Evolutionary conservation across 1,140 invertebrate genomes (phyloP).

Genomic region (Orius laevigatus): DNA sequence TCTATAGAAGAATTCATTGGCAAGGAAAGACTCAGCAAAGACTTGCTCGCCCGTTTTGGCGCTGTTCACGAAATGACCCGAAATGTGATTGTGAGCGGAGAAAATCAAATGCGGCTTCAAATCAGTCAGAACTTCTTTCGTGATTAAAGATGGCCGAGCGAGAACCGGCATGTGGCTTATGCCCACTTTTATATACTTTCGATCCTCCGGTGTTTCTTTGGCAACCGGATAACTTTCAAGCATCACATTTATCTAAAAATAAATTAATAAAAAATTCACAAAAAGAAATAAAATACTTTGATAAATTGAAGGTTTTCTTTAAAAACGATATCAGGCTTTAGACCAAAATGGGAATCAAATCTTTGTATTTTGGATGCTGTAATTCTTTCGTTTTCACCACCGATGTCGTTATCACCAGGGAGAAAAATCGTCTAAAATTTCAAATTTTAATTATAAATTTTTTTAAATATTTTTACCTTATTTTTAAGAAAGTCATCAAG

Average conservation of each 20-base stretch:
- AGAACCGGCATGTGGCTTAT: constrained; percentile 53
- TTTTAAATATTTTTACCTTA: constrained; percentile 6
- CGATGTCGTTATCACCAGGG: constrained; percentile 90
- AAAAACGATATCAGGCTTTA: constrained; percentile 40
- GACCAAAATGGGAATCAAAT: constrained; percentile 60
- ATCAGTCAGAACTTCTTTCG: constrained; percentile 42
- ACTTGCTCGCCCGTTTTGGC: constrained; percentile 15
- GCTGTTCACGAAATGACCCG: constrained; percentile 32
- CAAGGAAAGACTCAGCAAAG: constrained; percentile 15
- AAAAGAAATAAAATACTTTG: constrained; percentile 28
- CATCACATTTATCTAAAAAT: constrained; percentile 37
- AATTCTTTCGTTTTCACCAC: constrained; percentile 74
- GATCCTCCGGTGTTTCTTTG: constrained; percentile 25
- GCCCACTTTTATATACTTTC: constrained; percentile 40
- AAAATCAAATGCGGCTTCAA: constrained; percentile 64
- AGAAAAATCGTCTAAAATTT: constrained; percentile 60
- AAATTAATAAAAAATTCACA: not conserved
- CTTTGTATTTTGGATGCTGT: constrained; percentile 51
- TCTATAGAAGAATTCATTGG: constrained; percentile 24
- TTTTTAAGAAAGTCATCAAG: constrained; percentile 16
- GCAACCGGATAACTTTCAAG: constrained; percentile 31
- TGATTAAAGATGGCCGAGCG: constrained; percentile 42
- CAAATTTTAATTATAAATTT: constrained; percentile 6
- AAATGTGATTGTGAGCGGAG: constrained; percentile 67
- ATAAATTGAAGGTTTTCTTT: constrained; percentile 40